These are phyloP conservation scores for Thera britannica DNA, from an alignment of 2,888 invertebrate genomes.

Conservation along the genomic window DNA sequence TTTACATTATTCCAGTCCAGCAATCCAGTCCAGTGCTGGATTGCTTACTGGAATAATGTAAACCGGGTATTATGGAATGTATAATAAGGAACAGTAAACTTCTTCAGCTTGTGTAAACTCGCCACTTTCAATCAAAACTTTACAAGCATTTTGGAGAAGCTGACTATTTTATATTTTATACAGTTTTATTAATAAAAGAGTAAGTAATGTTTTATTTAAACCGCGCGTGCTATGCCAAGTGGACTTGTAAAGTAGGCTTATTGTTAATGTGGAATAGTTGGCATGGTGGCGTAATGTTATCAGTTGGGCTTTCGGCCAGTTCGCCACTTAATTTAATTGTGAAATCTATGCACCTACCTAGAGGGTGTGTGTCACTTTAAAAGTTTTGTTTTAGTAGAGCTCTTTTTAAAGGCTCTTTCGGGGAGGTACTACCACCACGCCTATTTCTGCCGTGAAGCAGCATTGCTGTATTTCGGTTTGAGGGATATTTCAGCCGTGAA, in stretches of 20 bases:
- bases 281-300: slow-evolving; percentile 24
- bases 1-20: too few species aligned
- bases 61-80: too few species aligned
- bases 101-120: not conserved
- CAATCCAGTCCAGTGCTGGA: too few species aligned
- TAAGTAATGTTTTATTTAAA: slow-evolving; percentile 20
- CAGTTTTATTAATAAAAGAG: slow-evolving; percentile 1
- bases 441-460: too few species aligned
- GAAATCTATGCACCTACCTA: slow-evolving; percentile 21
- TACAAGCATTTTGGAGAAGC: not conserved
- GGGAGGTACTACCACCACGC: too few species aligned
- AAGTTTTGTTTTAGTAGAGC: not conserved
- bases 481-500: too few species aligned
- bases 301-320: slow-evolving; percentile 35
- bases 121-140: not conserved
- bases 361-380: not conserved
- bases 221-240: slow-evolving; percentile 24
- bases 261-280: slow-evolving; percentile 35
- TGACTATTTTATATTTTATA: not conserved
- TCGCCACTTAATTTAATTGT: slow-evolving; percentile 35
- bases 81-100: too few species aligned
- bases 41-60: too few species aligned
- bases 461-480: too few species aligned
- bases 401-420: too few species aligned
- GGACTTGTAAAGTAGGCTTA: slow-evolving; percentile 34